Evolutionary conservation across 2,888 invertebrate species (phyloP).

Genomic region (Xanthorhoe designata): DNA sequence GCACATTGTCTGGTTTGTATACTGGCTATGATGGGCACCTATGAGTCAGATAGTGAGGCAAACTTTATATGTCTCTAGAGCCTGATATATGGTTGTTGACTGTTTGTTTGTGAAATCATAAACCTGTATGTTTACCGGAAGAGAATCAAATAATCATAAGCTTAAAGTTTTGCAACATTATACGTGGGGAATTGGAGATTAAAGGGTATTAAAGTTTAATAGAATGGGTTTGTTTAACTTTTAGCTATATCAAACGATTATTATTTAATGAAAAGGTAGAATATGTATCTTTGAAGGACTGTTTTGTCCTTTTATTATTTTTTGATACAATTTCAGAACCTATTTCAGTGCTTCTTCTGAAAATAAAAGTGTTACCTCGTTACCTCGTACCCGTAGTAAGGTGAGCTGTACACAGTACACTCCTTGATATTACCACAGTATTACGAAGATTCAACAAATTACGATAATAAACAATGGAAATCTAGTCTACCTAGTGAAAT

Average conservation of each 20-base stretch:
- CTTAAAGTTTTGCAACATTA: background rate
- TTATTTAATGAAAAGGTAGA: too few relatives aligned
- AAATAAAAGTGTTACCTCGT: too few relatives aligned
- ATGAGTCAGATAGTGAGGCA: conserved; percentile 65
- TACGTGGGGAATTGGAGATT: background rate
- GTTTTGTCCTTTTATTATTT: too few relatives aligned
- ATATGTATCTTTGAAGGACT: too few relatives aligned
- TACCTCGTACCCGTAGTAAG: too few relatives aligned
- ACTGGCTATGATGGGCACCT: conserved; percentile 65
- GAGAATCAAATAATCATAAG: background rate
- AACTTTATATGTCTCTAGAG: conserved; percentile 45
- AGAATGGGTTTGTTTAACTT: background rate
- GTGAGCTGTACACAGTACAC: too few relatives aligned
- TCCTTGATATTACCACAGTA: too few relatives aligned
- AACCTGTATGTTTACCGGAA: background rate
- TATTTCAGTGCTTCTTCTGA: too few relatives aligned
- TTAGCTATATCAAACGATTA: background rate
- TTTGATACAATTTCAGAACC: too few relatives aligned
- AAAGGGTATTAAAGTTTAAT: background rate
- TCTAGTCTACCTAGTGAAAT: background rate
- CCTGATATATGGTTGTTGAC: conserved; percentile 32
- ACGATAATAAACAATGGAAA: background rate
- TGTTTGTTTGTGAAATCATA: conserved; percentile 4
- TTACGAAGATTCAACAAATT: too few relatives aligned
- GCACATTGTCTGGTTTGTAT: conserved; percentile 43